Base-by-base conservation (phyloP, 1,140 invertebrate genomes). In the Antheraea mylitta region DNA sequence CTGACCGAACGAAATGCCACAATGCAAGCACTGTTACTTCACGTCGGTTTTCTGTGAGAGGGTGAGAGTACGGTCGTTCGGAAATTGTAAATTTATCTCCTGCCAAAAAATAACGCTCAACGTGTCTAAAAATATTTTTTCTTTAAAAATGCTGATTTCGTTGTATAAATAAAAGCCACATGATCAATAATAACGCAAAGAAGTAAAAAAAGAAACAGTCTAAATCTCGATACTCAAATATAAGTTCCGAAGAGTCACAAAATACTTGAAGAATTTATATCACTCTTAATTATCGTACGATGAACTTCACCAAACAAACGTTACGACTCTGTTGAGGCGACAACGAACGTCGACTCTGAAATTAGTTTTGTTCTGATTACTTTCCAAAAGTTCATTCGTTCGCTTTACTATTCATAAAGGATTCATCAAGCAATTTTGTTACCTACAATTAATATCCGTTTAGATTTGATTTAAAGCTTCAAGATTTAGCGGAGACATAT, bases 291-390 rank as follows among this genome's bases (percentile, higher is more conserved):
- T 67, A 71, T 71, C 61, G 45, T 8, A 62, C 37, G 48, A 58
- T 67, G 58, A 71, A 67, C 53, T 71, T 71, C 64, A 37, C 68
- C 48, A 22, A 74, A 73, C 68, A 78, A 78, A 80, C 76, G 72
- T 75, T 72, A 74, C 66, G 77, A 75, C 77, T 77, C 72, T 76
- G 73, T 77, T 77, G 68, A 69, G 69, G 67, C 71, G 69, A 72
- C 73, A 66, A 75, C 69, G 67, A 67, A 71, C 74, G 76, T 69
- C 77, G 72, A 82, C 78, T 83, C 75, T 74, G 77, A 82, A 81
- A 84, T 86, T 84, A 81, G 78, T 83, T 80, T 76, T 68, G 72
- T 75, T 75, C 78, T 83, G 83, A 84, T 83, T 84, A 78, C 82
- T 86, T 84, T 81, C 71, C 64, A 53, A 83, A 85, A 86, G 64